Evolutionary conservation across 2,888 invertebrate genomes (phyloP).

Genomic region (Anagyrus pseudococci): DNA sequence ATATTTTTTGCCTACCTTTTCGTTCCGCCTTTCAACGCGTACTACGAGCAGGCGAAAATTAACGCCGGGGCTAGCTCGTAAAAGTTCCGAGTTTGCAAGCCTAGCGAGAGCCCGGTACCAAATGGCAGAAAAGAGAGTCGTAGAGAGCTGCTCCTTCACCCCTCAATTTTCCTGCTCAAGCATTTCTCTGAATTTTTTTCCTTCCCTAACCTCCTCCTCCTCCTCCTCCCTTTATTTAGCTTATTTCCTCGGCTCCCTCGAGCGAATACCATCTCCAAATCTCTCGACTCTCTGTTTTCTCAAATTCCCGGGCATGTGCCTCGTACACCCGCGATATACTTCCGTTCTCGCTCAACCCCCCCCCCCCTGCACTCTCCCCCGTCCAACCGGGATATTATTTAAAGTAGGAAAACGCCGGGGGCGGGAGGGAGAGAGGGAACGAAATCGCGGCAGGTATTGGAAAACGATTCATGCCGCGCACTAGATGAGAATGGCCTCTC

Average conservation of each 20-base stretch:
- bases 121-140: constrained; percentile 1
- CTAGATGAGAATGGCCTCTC: constrained; percentile 46
- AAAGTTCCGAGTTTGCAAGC: too few relatives aligned
- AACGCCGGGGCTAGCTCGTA: constrained; percentile 1
- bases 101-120: too few relatives aligned
- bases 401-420: constrained; percentile 37
- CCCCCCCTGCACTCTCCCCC: neutral
- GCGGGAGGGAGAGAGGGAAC: constrained; percentile 46
- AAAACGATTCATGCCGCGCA: constrained; percentile 50
- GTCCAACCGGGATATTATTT: constrained; percentile 43
- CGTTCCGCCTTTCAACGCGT: too few relatives aligned
- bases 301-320: constrained; percentile 11
- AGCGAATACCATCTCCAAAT: neutral
- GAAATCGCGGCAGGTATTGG: constrained; percentile 50
- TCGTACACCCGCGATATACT: too few relatives aligned
- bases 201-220: neutral
- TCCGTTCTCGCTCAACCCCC: neutral
- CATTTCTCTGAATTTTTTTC: neutral
- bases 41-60: too few relatives aligned
- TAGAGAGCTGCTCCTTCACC: neutral
- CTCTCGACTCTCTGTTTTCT: neutral
- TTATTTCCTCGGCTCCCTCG: constrained; percentile 9
- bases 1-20: too few relatives aligned
- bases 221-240: constrained; percentile 8
- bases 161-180: too few relatives aligned